These are phyloP conservation scores for Sabatieria punctata DNA, from an alignment of 2,888 invertebrate genomes.

Conservation along the genomic window DNA sequence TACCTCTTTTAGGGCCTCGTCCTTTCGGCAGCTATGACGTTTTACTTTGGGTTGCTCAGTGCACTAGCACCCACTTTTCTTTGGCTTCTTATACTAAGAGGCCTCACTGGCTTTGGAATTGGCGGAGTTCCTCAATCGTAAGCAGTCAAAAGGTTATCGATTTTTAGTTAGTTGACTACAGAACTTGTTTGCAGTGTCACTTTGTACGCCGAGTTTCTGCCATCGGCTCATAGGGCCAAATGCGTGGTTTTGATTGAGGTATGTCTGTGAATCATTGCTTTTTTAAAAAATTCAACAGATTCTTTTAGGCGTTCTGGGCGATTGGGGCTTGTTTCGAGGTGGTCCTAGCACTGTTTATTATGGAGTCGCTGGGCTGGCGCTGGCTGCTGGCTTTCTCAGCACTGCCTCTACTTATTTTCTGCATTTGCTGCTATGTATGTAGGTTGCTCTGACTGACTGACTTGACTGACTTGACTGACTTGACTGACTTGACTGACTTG, in stretches of 20 bases:
- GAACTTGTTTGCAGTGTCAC: slow-evolving; percentile 62
- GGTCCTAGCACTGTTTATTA: slow-evolving; percentile 65
- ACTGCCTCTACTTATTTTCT: slow-evolving; percentile 63
- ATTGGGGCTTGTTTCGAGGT: slow-evolving; percentile 85
- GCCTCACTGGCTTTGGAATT: slow-evolving; percentile 82
- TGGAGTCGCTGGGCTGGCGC: slow-evolving; percentile 77
- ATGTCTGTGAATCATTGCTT: slow-evolving; percentile 41
- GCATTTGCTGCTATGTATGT: slow-evolving; percentile 36
- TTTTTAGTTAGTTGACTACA: too few species aligned
- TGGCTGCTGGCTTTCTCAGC: slow-evolving; percentile 81
- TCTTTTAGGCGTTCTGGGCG: slow-evolving; percentile 74
- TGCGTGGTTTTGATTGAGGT: slow-evolving; percentile 87
- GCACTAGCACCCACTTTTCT: slow-evolving; percentile 74
- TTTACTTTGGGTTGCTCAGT: slow-evolving; percentile 75
- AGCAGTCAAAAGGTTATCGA: too few species aligned
- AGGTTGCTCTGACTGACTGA: too few species aligned
- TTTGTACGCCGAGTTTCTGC: slow-evolving; percentile 83
- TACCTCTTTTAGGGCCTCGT: slow-evolving; percentile 59
- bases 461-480: too few species aligned
- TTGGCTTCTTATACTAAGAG: slow-evolving; percentile 73
- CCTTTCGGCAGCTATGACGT: slow-evolving; percentile 68
- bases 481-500: too few species aligned
- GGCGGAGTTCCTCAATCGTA: slow-evolving; percentile 93
- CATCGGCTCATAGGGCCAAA: slow-evolving; percentile 76
- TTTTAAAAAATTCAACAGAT: too few species aligned